A percentile compares a stretch with the other conserved stretches of the same genome.
These are phyloP conservation scores for Andrena haemorrhoa DNA, from an alignment of 2,888 invertebrate genomes.

Conservation along the genomic window DNA sequence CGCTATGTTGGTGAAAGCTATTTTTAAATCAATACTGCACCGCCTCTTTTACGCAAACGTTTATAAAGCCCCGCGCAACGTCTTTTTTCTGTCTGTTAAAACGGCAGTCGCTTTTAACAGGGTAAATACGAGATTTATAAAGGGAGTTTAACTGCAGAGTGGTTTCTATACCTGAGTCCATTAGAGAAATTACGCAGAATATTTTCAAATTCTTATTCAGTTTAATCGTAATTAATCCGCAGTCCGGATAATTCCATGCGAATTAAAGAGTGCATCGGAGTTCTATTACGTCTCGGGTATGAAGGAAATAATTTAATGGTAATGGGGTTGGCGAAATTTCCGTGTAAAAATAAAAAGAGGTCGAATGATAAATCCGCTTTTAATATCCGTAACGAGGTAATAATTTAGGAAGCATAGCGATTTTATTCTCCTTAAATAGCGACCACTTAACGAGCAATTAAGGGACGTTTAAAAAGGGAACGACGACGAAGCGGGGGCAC, in stretches of 20 bases:
- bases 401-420: neutral
- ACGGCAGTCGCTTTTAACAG: neutral
- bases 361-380: slow-evolving; percentile 4
- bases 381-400: neutral
- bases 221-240: no score
- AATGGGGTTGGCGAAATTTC: neutral
- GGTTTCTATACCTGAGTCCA: neutral
- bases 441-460: neutral
- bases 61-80: neutral
- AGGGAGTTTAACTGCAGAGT: neutral
- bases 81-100: neutral
- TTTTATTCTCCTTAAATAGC: neutral
- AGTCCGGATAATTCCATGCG: neutral
- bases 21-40: slow-evolving; percentile 21
- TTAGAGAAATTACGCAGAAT: no score
- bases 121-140: neutral
- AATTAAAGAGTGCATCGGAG: neutral
- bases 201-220: no score
- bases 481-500: neutral
- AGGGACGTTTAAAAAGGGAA: neutral
- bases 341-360: neutral
- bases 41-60: slow-evolving; percentile 6
- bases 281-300: neutral
- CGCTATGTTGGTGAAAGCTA: slow-evolving; percentile 7
- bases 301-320: neutral